phyloP scores from a whole-genome alignment of 2,888 invertebrate species.

The Congeria kusceri region DNA sequence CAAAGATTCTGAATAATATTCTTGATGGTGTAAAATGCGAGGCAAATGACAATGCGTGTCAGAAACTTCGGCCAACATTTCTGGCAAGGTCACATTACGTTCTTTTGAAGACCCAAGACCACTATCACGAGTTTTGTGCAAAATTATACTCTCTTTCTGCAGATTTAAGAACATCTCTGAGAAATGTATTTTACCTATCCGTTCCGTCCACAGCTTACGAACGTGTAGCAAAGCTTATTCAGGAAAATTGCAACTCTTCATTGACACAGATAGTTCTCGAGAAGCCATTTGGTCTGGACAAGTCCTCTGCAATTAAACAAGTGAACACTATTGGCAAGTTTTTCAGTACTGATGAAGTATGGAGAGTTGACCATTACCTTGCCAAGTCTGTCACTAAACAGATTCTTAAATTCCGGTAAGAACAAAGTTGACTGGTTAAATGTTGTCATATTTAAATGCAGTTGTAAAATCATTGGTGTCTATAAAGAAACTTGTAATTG shows the following conservation, averaged over 20 bases:
- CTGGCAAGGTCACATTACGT: constrained; percentile 75
- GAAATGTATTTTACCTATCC: constrained; percentile 80
- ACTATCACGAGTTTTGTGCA: constrained; percentile 71
- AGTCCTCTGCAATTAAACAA: constrained; percentile 92
- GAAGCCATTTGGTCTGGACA: constrained; percentile 98
- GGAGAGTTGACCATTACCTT: constrained; percentile 98
- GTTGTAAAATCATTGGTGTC: no score
- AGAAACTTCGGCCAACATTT: constrained; percentile 72
- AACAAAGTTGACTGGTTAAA: no score
- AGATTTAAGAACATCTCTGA: neutral
- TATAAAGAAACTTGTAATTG: no score
- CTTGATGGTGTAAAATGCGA: constrained; percentile 73
- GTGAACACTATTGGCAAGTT: constrained; percentile 92
- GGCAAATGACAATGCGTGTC: constrained; percentile 67
- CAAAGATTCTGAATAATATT: constrained; percentile 68
- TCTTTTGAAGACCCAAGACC: constrained; percentile 71
- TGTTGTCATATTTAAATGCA: no score
- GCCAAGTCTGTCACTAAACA: constrained; percentile 87
- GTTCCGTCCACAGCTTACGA: constrained; percentile 80
- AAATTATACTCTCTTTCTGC: constrained; percentile 30
- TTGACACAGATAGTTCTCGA: constrained; percentile 96
- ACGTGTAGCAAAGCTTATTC: constrained; percentile 60
- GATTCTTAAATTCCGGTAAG: constrained; percentile 83
- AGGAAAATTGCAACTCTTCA: constrained; percentile 58
- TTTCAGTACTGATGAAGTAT: constrained; percentile 93